Percentiles rank a stretch among this genome's conserved stretches.
These are phyloP conservation scores for Ophioderma brevispina DNA, from an alignment of 35 echinoderm and acorn worm species.

Conservation along the genomic window DNA sequence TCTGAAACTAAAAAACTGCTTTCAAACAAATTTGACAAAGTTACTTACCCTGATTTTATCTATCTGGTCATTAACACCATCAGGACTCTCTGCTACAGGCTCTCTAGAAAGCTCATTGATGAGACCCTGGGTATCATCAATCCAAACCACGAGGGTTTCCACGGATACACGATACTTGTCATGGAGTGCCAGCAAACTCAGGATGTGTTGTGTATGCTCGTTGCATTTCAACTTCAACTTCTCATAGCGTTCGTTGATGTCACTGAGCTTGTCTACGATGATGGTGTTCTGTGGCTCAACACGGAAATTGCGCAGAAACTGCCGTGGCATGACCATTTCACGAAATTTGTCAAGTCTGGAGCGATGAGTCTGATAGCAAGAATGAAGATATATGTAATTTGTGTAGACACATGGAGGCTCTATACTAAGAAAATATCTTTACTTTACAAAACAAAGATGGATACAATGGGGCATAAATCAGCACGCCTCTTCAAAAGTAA, in stretches of 20 bases:
- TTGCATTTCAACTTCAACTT: conserved; percentile 82
- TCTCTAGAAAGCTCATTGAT: conserved; percentile 44
- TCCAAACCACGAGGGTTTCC: conserved; percentile 82
- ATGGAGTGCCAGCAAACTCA: conserved; percentile 74
- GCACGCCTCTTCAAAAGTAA: too few relatives aligned
- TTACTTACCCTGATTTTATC: conserved; percentile 80
- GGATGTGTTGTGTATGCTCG: conserved; percentile 75
- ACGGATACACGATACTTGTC: conserved; percentile 76
- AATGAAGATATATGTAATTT: too few relatives aligned
- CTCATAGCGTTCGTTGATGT: conserved; percentile 88
- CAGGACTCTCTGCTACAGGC: conserved; percentile 43
- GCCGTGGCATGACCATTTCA: conserved; percentile 60
- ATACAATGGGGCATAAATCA: too few relatives aligned
- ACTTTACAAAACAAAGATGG: too few relatives aligned
- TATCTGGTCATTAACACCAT: conserved; percentile 78
- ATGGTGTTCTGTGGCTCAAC: conserved; percentile 68
- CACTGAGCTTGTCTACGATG: conserved; percentile 70
- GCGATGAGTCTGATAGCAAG: conserved; percentile 70
- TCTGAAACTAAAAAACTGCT: too few relatives aligned
- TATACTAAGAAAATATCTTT: too few relatives aligned
- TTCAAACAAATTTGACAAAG: too few relatives aligned
- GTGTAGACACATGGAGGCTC: too few relatives aligned
- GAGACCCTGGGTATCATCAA: conserved; percentile 64
- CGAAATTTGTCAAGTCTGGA: conserved; percentile 70
- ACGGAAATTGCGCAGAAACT: conserved; percentile 77